Evolutionary conservation across 1,140 invertebrate genomes (phyloP), one percentile per base, ranked within the genome.

Genomic region (Aplysia californica): DNA sequence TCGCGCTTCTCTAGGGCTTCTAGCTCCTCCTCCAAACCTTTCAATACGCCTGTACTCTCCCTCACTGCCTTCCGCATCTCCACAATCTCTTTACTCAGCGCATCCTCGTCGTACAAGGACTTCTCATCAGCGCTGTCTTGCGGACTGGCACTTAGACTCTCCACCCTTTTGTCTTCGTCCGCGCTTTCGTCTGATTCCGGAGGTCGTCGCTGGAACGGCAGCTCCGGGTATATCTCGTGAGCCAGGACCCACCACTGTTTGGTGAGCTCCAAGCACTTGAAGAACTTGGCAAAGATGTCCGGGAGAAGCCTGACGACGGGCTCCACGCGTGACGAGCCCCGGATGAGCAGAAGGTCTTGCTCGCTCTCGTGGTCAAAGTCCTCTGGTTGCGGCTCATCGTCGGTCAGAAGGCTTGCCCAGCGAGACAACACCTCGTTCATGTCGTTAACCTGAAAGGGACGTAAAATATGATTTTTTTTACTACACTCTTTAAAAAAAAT

Each of bases 201-300:
- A 21, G 76, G 23, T 3, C 29, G 26, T 36, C 56, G 50, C n/a
- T 68, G 6, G 18, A 70, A 70, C 15, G 75, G 72, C 35, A 80
- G 73, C 15, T 75, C 76, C 26, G 75, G 56, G 59, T 82, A 79
- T 15, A 84, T 78, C 39, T 80, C 76, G 56, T 81, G 82, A 33
- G 83, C 80, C 20, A 78, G 69, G 20, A 73, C 69, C 73, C 82
- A 77, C 84, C 84, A 85, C 31, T 78, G 71, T 70, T 84, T 83
- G 68, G 82, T 80, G 65, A 85, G 80, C 55, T 84, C 82, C 21
- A 85, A 70, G 21, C 80, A 82, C 70, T 85, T 85, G 75, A 82
- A 82, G 59, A 77, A 84, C 77, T 84, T 84, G 33, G 80, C 79
- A 77, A 85, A 85, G 35, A 84, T 80, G 68, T 85, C 84, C 0